Conservation (phyloP, 2,113 vertebrate species). For the Sciurus niger region DNA sequence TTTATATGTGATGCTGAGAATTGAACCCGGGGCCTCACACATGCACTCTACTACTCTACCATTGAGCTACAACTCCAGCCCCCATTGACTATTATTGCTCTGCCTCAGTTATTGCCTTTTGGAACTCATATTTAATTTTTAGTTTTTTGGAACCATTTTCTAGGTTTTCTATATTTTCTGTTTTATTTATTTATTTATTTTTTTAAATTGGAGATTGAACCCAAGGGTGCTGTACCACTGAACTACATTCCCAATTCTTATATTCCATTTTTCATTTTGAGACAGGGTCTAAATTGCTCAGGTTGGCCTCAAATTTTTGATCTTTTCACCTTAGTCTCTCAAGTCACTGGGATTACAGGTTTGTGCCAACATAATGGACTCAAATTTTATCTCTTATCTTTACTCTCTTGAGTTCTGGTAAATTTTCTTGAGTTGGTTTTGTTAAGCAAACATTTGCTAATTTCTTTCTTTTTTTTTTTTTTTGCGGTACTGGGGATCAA, state of each 20-base stretch:
- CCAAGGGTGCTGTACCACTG: neutral
- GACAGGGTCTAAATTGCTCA: neutral
- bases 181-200: neutral
- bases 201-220: neutral
- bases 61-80: too few species aligned
- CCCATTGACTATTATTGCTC: neutral
- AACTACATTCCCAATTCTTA: neutral
- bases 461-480: too few species aligned
- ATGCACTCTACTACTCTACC: too few species aligned
- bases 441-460: too few species aligned
- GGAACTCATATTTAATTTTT: constrained; percentile 31
- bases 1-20: too few species aligned
- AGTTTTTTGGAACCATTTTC: constrained; percentile 46
- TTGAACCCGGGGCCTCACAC: too few species aligned
- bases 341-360: neutral
- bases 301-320: neutral
- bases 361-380: neutral
- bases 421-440: too few species aligned
- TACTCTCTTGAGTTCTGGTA: too few species aligned
- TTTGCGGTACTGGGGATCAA: too few species aligned
- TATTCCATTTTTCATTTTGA: neutral
- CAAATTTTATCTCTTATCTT: too few species aligned
- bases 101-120: neutral
- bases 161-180: neutral
- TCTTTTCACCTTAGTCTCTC: neutral